phyloP scores from a whole-genome alignment of 2,888 invertebrate species.

The Agrochola litura region DNA sequence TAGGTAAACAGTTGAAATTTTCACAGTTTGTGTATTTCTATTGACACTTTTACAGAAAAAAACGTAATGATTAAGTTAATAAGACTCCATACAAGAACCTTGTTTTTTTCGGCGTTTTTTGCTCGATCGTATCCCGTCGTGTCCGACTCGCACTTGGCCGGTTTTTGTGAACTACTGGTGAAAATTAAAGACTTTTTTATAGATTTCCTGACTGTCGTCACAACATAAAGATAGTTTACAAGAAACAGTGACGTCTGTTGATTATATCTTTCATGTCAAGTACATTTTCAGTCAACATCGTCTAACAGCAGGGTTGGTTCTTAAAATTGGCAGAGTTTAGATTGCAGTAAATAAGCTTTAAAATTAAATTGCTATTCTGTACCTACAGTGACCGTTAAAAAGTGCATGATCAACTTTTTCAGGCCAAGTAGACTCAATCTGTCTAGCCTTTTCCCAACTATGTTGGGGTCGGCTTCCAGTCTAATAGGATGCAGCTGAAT shows the following conservation, averaged over 20 bases:
- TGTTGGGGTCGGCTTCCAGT: too few relatives aligned
- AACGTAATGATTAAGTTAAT: too few relatives aligned
- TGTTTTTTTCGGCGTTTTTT: too few relatives aligned
- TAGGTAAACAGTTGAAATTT: too few relatives aligned
- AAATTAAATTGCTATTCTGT: neutral
- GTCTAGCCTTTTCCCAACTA: too few relatives aligned
- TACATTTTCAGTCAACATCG: neutral
- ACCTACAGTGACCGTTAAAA: neutral
- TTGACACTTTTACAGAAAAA: too few relatives aligned
- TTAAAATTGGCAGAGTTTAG: neutral
- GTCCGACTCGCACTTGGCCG: too few relatives aligned
- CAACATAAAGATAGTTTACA: neutral
- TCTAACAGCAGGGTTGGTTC: neutral
- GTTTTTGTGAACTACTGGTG: neutral
- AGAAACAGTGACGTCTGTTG: neutral
- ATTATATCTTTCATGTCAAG: slow-evolving; percentile 1
- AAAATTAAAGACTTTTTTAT: neutral
- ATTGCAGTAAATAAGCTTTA: neutral
- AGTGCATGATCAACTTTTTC: slow-evolving; percentile 11
- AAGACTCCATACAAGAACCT: too few relatives aligned
- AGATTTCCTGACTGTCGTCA: neutral
- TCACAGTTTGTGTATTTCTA: too few relatives aligned
- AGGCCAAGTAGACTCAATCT: slow-evolving; percentile 6
- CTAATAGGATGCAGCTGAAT: too few relatives aligned
- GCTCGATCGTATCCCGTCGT: too few relatives aligned